phyloP scores from a whole-genome alignment of 1,140 invertebrate genomes.

The Asbolus verrucosus region DNA sequence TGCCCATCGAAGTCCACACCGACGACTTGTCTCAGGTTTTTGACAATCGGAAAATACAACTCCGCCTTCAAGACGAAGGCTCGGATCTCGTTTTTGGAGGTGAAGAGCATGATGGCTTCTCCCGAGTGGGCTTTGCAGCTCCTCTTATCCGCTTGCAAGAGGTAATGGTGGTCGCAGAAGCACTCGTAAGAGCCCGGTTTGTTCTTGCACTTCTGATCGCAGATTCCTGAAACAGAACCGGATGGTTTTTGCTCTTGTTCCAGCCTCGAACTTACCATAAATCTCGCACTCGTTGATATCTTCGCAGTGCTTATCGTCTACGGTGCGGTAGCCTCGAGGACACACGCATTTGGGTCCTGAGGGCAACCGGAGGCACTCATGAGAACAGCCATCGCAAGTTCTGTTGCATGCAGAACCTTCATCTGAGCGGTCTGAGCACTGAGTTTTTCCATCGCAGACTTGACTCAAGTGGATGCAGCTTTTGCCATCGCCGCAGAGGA shows the following conservation, averaged over 20 bases:
- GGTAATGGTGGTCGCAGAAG: conserved; percentile 82
- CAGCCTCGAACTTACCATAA: conserved; percentile 72
- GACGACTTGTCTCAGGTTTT: conserved; percentile 71
- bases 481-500: conserved; percentile 70
- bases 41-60: conserved; percentile 66
- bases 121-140: conserved; percentile 78
- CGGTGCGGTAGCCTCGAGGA: conserved; percentile 63
- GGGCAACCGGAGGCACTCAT: conserved; percentile 65
- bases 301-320: conserved; percentile 61
- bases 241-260: no score
- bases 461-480: conserved; percentile 73
- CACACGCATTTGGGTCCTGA: conserved; percentile 67
- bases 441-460: conserved; percentile 79
- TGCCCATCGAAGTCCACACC: conserved; percentile 76
- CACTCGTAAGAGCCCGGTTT: conserved; percentile 82
- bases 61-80: conserved; percentile 66
- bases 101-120: conserved; percentile 75
- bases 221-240: conserved; percentile 67
- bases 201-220: conserved; percentile 89
- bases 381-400: conserved; percentile 65
- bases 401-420: conserved; percentile 70
- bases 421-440: conserved; percentile 87
- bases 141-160: conserved; percentile 72
- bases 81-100: conserved; percentile 68
- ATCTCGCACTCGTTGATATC: conserved; percentile 86